These are phyloP conservation scores for Zalophus californianus DNA, from an alignment of 2,797 vertebrate species.

Conservation along the genomic window DNA sequence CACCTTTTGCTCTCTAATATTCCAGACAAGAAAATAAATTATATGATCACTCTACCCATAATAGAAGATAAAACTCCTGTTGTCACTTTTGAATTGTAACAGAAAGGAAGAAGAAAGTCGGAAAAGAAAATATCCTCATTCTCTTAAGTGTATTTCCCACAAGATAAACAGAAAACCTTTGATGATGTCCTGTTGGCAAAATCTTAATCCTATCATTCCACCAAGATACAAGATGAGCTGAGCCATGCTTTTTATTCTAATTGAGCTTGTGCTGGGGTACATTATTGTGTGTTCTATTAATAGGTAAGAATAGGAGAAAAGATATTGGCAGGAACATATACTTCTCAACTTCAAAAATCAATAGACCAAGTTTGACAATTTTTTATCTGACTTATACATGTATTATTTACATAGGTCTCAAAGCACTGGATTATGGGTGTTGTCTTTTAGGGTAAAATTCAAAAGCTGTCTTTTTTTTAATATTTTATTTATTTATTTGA, in stretches of 20 bases:
- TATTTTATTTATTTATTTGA: too few species aligned
- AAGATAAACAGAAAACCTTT: not conserved
- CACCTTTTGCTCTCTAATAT: not conserved
- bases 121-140: not conserved
- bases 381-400: not conserved
- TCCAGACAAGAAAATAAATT: not conserved
- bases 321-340: not conserved
- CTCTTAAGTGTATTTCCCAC: not conserved
- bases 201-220: not conserved
- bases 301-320: not conserved
- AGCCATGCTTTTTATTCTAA: not conserved
- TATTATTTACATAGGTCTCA: not conserved
- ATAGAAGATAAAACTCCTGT: not conserved
- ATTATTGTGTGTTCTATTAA: not conserved
- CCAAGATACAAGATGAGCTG: not conserved
- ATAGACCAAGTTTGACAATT: not conserved
- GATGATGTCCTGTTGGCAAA: not conserved
- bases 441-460: not conserved
- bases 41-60: not conserved
- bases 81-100: not conserved
- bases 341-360: not conserved
- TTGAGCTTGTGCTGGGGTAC: not conserved
- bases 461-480: not conserved
- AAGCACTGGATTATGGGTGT: not conserved
- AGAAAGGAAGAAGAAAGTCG: not conserved